phyloP scores from a whole-genome alignment of 2,888 invertebrate species.

The Subacronicta megacephala region DNA sequence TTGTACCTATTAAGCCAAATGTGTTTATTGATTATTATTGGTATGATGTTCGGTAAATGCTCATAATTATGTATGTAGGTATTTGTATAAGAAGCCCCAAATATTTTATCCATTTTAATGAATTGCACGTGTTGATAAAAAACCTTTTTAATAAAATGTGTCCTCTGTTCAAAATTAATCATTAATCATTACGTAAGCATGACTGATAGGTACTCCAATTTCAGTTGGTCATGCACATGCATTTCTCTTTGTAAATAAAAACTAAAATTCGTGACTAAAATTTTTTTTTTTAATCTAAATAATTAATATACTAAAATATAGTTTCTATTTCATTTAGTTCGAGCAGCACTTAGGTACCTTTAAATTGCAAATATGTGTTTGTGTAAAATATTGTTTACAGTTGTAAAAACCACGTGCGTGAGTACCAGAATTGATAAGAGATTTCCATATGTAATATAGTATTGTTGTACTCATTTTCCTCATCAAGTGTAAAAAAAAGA shows the following conservation, averaged over 20 bases:
- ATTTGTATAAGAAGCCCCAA: conserved; percentile 6
- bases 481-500: not conserved
- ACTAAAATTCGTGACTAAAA: too few relatives aligned
- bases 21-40: too few relatives aligned
- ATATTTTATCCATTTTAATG: conserved; percentile 7
- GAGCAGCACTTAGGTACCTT: too few relatives aligned
- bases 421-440: conserved; percentile 24
- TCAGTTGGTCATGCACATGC: conserved; percentile 18
- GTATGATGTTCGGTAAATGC: too few relatives aligned
- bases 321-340: too few relatives aligned
- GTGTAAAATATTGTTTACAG: conserved; percentile 15
- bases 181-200: conserved; percentile 27
- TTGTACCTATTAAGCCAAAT: too few relatives aligned
- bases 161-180: not conserved
- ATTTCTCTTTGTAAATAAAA: not conserved
- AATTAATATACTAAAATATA: too few relatives aligned
- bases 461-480: conserved; percentile 11
- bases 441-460: conserved; percentile 3
- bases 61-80: too few relatives aligned
- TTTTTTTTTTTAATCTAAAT: too few relatives aligned
- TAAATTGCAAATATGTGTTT: conserved; percentile 1
- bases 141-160: conserved; percentile 1
- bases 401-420: conserved; percentile 20
- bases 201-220: conserved; percentile 24
- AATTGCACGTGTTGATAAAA: conserved; percentile 27